Evolutionary conservation across 2,113 vertebrate genomes (phyloP).

Genomic region (Oriolus oriolus): DNA sequence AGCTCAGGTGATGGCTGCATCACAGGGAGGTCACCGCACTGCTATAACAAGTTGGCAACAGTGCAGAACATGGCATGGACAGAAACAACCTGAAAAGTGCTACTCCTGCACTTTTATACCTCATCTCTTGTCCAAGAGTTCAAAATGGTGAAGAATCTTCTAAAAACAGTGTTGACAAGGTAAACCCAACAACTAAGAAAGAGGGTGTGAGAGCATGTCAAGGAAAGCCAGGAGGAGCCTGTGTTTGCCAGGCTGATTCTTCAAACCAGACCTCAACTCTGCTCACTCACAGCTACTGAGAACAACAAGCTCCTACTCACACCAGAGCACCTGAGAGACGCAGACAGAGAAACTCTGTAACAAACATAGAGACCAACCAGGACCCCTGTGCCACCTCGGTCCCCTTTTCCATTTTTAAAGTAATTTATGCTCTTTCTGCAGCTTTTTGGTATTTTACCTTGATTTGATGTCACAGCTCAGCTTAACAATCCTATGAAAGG

Average conservation of each 20-base stretch:
- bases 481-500: neutral
- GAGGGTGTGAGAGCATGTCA: neutral
- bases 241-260: constrained; percentile 8
- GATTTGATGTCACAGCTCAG: neutral
- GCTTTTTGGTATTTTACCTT: neutral
- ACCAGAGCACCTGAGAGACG: neutral
- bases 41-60: rapidly evolving
- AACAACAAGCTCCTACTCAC: constrained; percentile 46
- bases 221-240: neutral
- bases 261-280: constrained; percentile 63
- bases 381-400: neutral
- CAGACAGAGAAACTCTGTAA: constrained; percentile 58
- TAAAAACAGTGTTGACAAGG: neutral
- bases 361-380: constrained; percentile 36
- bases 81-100: neutral
- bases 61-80: neutral
- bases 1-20: neutral
- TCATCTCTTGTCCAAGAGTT: neutral
- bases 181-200: neutral
- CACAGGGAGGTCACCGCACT: rapidly evolving
- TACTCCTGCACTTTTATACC: neutral
- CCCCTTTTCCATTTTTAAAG: neutral
- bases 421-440: neutral
- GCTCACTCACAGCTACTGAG: constrained; percentile 63
- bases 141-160: neutral